Evolutionary conservation across 2,888 invertebrate species (phyloP).

Genomic region (Netelia fuscicornis): DNA sequence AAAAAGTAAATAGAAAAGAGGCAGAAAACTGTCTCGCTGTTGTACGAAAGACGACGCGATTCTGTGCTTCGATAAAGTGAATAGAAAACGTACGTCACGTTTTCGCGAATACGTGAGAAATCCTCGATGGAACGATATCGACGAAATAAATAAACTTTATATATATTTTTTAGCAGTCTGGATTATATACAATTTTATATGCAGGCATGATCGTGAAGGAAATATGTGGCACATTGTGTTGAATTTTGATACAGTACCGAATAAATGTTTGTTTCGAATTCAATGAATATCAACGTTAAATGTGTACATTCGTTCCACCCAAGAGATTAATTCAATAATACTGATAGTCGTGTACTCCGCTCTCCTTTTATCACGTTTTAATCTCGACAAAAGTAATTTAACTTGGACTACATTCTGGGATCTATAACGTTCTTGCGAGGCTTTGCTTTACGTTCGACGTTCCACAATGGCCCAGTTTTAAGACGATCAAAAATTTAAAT

Average conservation of each 20-base stretch:
- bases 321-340: conserved; percentile 77
- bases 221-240: conserved; percentile 43
- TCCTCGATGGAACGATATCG: conserved; percentile 44
- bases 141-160: conserved; percentile 51
- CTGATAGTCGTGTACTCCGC: no score
- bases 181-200: conserved; percentile 47
- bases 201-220: conserved; percentile 48
- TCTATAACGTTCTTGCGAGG: conserved; percentile 88
- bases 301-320: conserved; percentile 84
- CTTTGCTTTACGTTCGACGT: conserved; percentile 84
- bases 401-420: conserved; percentile 88
- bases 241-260: conserved; percentile 4
- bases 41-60: conserved; percentile 66
- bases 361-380: no score
- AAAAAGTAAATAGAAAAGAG: conserved; percentile 41
- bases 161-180: conserved; percentile 35
- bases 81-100: conserved; percentile 78
- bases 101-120: conserved; percentile 73
- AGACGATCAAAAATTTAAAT: conserved; percentile 89
- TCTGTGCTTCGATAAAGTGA: conserved; percentile 76
- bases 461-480: conserved; percentile 90
- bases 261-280: conserved; percentile 46
- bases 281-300: background rate
- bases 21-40: conserved; percentile 62
- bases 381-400: no score